These are phyloP conservation scores for Characodon lateralis DNA, from an alignment of 2,797 vertebrate species.

Conservation along the genomic window DNA sequence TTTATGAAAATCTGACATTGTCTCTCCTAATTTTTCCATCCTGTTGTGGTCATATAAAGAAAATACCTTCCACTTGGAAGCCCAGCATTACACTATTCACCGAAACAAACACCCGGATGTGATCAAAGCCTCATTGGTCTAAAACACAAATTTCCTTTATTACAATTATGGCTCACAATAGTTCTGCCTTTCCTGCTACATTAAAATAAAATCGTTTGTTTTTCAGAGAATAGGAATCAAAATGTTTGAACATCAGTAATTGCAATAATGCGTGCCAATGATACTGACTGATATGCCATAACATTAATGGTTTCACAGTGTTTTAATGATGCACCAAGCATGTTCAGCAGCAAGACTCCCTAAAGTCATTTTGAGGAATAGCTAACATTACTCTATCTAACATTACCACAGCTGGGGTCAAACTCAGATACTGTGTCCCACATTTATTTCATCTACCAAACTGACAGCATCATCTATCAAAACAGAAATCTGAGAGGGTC, in stretches of 20 bases:
- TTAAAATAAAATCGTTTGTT: conserved; percentile 40
- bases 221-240: conserved; percentile 28
- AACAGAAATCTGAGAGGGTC: too few relatives aligned
- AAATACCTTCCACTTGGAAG: background rate
- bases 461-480: background rate
- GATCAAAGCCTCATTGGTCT: conserved; percentile 2
- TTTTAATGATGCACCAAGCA: conserved; percentile 45
- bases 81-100: background rate
- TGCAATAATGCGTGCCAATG: background rate
- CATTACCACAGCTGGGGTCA: conserved; percentile 24
- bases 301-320: conserved; percentile 40
- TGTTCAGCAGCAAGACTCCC: conserved; percentile 34
- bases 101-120: background rate
- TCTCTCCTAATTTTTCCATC: background rate
- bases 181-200: conserved; percentile 17
- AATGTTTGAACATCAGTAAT: conserved; percentile 25
- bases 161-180: conserved; percentile 15
- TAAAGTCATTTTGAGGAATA: conserved; percentile 37
- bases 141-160: conserved; percentile 14
- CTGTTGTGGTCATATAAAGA: background rate
- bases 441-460: conserved; percentile 1
- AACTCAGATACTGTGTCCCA: background rate
- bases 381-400: conserved; percentile 33
- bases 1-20: background rate
- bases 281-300: conserved; percentile 28